Conservation (phyloP, 2,888 invertebrate species). For the Heliconius sara region DNA sequence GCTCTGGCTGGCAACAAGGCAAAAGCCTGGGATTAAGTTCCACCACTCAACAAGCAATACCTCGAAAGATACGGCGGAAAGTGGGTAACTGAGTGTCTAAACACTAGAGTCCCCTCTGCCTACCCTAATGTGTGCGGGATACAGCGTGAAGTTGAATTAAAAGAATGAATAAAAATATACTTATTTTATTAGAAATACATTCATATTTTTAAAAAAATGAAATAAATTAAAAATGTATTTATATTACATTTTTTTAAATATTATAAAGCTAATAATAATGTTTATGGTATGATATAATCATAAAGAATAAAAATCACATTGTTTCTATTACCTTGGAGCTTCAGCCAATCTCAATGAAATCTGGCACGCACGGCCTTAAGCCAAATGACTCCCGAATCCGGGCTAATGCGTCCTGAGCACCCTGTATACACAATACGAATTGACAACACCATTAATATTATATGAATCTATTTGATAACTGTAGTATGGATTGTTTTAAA, state of each 20-base stretch:
- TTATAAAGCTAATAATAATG: neutral
- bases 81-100: no score
- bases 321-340: constrained; percentile 15
- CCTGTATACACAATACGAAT: constrained; percentile 10
- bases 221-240: neutral
- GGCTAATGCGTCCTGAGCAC: constrained; percentile 15
- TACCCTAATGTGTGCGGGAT: no score
- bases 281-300: neutral
- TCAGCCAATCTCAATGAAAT: constrained; percentile 19
- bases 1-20: no score
- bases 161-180: no score
- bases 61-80: no score
- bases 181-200: neutral
- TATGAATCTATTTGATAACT: constrained; percentile 20
- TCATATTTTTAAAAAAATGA: neutral
- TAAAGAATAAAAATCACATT: neutral
- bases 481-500: neutral
- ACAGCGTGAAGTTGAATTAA: no score
- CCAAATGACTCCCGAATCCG: constrained; percentile 18
- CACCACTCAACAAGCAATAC: no score
- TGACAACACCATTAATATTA: constrained; percentile 23
- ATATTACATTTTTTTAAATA: neutral
- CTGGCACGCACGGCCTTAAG: constrained; percentile 20
- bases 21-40: no score
- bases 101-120: no score